Evolutionary conservation across 1,140 invertebrate genomes (phyloP).

Genomic region (Spodoptera litura): DNA sequence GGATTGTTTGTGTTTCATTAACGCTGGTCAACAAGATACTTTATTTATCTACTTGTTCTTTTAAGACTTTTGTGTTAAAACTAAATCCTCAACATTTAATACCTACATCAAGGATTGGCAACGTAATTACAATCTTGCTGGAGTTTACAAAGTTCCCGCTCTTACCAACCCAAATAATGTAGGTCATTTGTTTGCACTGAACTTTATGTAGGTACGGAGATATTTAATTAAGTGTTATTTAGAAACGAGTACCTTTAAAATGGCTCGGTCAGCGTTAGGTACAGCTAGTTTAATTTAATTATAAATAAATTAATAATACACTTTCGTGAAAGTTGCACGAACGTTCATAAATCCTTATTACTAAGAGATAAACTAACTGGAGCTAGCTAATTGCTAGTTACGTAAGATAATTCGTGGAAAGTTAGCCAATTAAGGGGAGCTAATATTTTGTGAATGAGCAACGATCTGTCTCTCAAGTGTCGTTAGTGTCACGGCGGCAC

Average conservation of each 20-base stretch:
- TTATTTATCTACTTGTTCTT: conserved; percentile 74
- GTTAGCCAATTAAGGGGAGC: conserved; percentile 64
- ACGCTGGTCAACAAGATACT: conserved; percentile 72
- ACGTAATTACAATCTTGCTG: conserved; percentile 28
- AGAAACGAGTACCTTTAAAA: not conserved
- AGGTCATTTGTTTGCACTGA: conserved; percentile 30
- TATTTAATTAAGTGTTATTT: conserved; percentile 29
- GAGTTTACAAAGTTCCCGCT: conserved; percentile 16
- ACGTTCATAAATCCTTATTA: conserved; percentile 43
- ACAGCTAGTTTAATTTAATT: not conserved
- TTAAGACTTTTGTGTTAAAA: conserved; percentile 42
- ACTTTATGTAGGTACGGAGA: conserved; percentile 25
- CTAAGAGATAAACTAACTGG: conserved; percentile 45
- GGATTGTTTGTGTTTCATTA: conserved; percentile 80
- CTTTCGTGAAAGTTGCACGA: conserved; percentile 6
- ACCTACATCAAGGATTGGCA: conserved; percentile 28
- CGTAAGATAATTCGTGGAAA: conserved; percentile 61
- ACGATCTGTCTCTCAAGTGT: conserved; percentile 62
- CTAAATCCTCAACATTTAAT: conserved; percentile 17
- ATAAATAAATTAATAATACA: conserved; percentile 30
- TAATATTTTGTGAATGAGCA: conserved; percentile 68
- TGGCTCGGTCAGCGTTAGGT: not conserved
- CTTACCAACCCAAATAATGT: conserved; percentile 30
- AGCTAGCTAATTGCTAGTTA: conserved; percentile 59
- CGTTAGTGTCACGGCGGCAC: conserved; percentile 53